These are phyloP conservation scores for Balanococcus diminutus DNA, from an alignment of 2,888 invertebrate genomes.

Conservation along the genomic window DNA sequence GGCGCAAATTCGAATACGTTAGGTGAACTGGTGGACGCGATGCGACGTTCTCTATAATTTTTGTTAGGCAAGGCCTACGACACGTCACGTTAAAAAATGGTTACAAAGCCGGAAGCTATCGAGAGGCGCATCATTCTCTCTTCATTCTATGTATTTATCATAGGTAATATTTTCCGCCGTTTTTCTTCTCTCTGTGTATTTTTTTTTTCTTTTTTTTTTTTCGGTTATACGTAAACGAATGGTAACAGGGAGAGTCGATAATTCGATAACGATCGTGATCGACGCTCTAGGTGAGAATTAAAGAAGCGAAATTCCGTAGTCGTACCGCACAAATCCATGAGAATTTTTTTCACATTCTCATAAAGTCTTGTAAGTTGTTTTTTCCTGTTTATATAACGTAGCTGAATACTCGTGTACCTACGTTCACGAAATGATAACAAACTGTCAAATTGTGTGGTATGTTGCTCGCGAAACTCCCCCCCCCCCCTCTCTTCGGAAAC, in stretches of 20 bases:
- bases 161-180: not conserved
- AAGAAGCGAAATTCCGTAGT: not conserved
- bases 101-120: not conserved
- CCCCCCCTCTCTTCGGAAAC: not conserved
- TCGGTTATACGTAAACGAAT: not conserved
- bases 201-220: not conserved
- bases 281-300: not conserved
- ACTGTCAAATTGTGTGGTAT: not conserved
- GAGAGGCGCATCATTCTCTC: not conserved
- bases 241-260: not conserved
- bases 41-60: too few relatives aligned
- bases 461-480: not conserved
- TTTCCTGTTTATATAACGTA: not conserved
- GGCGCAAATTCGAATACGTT: too few relatives aligned
- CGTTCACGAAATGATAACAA: not conserved
- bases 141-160: not conserved
- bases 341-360: not conserved
- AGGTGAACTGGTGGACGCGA: too few relatives aligned
- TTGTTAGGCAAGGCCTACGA: too few relatives aligned
- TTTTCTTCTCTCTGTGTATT: not conserved
- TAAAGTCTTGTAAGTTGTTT: not conserved
- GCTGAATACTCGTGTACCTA: too few relatives aligned
- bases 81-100: not conserved
- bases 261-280: slow-evolving; percentile 11
- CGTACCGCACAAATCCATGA: not conserved